A percentile compares a stretch with the other conserved stretches of the same genome.
These are phyloP conservation scores for Leuctra nigra DNA, from an alignment of 2,888 invertebrate genomes.

Conservation along the genomic window DNA sequence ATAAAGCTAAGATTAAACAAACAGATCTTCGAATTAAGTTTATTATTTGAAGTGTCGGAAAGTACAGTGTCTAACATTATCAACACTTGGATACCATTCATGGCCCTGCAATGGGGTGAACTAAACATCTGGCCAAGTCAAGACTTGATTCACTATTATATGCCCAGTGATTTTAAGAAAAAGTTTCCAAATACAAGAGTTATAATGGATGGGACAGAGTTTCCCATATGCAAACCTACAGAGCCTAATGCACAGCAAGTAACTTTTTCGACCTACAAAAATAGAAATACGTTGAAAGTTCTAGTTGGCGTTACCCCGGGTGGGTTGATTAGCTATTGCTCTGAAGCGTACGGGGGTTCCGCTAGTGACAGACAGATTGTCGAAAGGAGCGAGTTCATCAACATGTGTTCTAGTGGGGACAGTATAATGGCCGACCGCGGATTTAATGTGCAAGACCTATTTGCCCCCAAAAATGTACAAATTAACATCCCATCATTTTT, in stretches of 20 bases:
- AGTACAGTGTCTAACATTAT: constrained; percentile 28
- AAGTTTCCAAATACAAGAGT: constrained; percentile 28
- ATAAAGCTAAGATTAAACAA: constrained; percentile 27
- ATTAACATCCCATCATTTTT: constrained; percentile 28
- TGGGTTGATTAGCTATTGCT: constrained; percentile 28
- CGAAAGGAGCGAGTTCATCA: constrained; percentile 28
- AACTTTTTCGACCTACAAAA: constrained; percentile 28
- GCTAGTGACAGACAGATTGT: constrained; percentile 31
- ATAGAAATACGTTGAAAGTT: constrained; percentile 30
- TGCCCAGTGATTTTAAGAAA: constrained; percentile 28
- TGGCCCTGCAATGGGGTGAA: constrained; percentile 25
- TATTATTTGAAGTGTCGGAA: constrained; percentile 25
- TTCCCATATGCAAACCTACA: constrained; percentile 9
- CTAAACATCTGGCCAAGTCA: constrained; percentile 28
- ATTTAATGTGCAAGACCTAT: constrained; percentile 30
- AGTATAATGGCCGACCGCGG: constrained; percentile 31
- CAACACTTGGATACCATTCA: constrained; percentile 28
- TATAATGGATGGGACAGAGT: constrained; percentile 27
- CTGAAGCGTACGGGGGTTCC: constrained; percentile 29
- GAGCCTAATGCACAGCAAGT: constrained; percentile 27
- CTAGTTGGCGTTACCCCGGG: constrained; percentile 28
- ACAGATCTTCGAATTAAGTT: constrained; percentile 23
- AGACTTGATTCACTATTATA: constrained; percentile 28
- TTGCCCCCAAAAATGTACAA: constrained; percentile 27
- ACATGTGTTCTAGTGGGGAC: constrained; percentile 28